Base-by-base conservation (phyloP, 2,888 invertebrate species). In the Himalopsyche japonica region DNA sequence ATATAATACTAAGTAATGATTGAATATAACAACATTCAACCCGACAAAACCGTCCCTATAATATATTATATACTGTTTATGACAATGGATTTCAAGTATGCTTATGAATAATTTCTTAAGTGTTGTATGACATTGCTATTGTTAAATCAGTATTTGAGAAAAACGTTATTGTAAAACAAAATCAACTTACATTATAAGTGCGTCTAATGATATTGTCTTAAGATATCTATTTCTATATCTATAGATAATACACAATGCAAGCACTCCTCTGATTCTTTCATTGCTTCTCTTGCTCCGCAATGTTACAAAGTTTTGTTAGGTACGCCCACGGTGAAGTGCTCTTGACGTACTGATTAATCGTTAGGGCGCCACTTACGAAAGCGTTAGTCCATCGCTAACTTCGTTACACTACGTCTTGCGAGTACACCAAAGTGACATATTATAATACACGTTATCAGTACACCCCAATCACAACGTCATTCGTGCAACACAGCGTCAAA, bases 321-420 rank as follows among this genome's bases (percentile, higher is more conserved):
- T 57, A 57, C 57, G 57, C 83, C 83, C 30, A 47, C 57, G n/a
- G 32, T 57, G 80, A 83, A 83, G 83, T 83, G 83, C 79, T 79
- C 18, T 76, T 83, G 83, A 83, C 83, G 80, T 43, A 37, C 70
- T 83, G 83, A 83, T 83, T 83, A 83, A 83, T 83, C 43, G 83
- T 83, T 70, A 57, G 57, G 57, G 57, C 57, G 57, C 57, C 57
- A 57, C 57, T 57, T 20, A 57, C 57, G 57, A 57, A 57, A 57
- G 57, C 57, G 57, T 57, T 57, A 57, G 57, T 57, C 57, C 57
- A 24, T 57, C 57, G 57, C 57, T 57, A 57, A 57, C 57, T 20
- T 20, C 57, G 57, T 57, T 57, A 57, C 57, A 57, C 57, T 57
- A 57, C 57, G 57, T 57, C 57, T 20, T 20, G 24, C 57, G 20